A percentile compares a stretch with the other conserved stretches of the same genome.
phyloP scores from a whole-genome alignment of 2,113 vertebrate genomes.

The Synodontis membranacea region DNA sequence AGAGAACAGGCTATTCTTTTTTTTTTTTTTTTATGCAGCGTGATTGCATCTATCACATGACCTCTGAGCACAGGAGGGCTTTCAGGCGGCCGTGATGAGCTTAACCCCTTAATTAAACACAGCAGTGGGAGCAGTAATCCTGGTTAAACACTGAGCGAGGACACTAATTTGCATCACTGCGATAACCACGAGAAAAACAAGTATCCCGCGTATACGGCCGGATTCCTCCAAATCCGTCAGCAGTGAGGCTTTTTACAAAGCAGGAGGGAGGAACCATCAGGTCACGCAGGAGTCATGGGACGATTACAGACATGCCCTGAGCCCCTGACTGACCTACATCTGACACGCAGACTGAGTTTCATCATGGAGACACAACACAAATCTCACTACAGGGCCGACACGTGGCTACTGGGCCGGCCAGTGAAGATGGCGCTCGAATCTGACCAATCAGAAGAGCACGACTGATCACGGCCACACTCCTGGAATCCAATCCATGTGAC shows the following conservation, averaged over 20 bases:
- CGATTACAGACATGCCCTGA: conserved; percentile 68
- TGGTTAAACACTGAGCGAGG: conserved; percentile 37
- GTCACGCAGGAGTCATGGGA: conserved; percentile 74
- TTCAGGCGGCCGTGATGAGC: conserved; percentile 60
- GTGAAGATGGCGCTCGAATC: conserved; percentile 38
- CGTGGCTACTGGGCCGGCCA: conserved; percentile 55
- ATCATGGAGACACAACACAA: conserved; percentile 42
- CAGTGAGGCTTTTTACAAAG: conserved; percentile 31
- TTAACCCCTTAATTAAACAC: conserved; percentile 75
- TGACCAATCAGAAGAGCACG: not conserved
- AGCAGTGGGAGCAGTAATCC: conserved; percentile 70
- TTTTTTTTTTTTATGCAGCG: conserved; percentile 37
- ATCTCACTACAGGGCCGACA: not conserved
- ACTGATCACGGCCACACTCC: not conserved
- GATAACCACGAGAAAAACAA: not conserved
- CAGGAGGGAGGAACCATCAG: conserved; percentile 59
- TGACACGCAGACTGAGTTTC: conserved; percentile 84
- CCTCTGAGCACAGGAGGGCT: conserved; percentile 31
- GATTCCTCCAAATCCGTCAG: conserved; percentile 26
- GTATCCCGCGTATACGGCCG: conserved; percentile 1
- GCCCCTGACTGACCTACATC: conserved; percentile 87
- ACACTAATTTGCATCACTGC: conserved; percentile 49
- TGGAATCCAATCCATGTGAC: too few species aligned
- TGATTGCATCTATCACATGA: conserved; percentile 62
- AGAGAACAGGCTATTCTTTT: conserved; percentile 59